phyloP scores from a whole-genome alignment of 2,888 invertebrate genomes.

The Trichogramma evanescens region DNA sequence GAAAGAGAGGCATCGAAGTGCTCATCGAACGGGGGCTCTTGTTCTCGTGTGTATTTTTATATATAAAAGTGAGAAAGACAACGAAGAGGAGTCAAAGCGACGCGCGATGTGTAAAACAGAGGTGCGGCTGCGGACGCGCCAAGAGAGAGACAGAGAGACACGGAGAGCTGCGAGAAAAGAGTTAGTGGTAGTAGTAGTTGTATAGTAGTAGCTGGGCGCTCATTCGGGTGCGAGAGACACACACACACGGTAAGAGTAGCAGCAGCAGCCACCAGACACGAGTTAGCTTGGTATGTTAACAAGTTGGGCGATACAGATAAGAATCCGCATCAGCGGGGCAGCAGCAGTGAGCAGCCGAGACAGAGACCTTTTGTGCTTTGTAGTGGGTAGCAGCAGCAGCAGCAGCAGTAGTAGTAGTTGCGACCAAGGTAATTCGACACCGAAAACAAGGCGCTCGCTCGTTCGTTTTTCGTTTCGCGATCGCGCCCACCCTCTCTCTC shows the following conservation, averaged over 20 bases:
- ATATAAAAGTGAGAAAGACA: too few species aligned
- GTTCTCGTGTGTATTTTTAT: too few species aligned
- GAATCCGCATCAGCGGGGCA: conserved; percentile 28
- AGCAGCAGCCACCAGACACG: conserved; percentile 18
- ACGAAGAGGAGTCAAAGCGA: too few species aligned
- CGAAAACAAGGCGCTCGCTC: conserved; percentile 33
- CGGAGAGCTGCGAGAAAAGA: too few species aligned
- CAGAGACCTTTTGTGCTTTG: conserved; percentile 40
- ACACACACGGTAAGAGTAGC: conserved; percentile 10
- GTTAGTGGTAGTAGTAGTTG: too few species aligned
- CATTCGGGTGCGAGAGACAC: too few species aligned
- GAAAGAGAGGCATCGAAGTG: neutral
- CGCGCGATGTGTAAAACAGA: too few species aligned
- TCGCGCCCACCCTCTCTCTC: conserved; percentile 1
- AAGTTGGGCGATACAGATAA: conserved; percentile 46
- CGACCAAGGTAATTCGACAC: conserved; percentile 44
- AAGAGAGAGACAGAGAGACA: neutral
- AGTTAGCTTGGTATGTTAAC: conserved; percentile 43
- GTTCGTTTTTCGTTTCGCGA: conserved; percentile 6
- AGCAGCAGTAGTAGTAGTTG: neutral
- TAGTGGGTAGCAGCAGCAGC: neutral
- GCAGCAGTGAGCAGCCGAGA: conserved; percentile 28
- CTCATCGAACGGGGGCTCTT: too few species aligned
- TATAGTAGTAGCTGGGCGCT: too few species aligned
- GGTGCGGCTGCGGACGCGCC: too few species aligned